Conservation (phyloP, 2,113 vertebrate species). For the Engraulis encrasicolus region DNA sequence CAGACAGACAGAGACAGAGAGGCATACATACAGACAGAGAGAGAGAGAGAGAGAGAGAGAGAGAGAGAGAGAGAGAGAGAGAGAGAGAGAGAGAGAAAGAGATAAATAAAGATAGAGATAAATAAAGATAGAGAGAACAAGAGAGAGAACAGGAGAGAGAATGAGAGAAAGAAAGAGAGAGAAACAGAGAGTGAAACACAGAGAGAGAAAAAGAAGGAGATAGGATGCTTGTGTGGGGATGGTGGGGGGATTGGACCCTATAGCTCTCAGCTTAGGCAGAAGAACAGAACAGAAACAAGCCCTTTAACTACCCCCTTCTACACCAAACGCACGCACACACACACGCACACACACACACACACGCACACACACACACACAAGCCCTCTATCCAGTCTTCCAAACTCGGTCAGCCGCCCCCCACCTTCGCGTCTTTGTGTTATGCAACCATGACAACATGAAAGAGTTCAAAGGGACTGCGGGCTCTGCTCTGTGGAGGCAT, state of each 20-base stretch:
- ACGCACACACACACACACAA: background rate
- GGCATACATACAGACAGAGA: too few species aligned
- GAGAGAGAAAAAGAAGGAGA: too few species aligned
- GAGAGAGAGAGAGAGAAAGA: too few species aligned
- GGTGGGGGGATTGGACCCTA: background rate
- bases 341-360: background rate
- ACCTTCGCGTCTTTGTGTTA: background rate
- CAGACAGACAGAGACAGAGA: too few species aligned
- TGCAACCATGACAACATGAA: constrained; percentile 17
- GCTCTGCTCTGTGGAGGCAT: constrained; percentile 15
- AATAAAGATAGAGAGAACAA: too few species aligned
- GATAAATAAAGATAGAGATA: too few species aligned
- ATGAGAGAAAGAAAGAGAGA: too few species aligned
- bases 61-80: too few species aligned
- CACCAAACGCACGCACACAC: background rate
- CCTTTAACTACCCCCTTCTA: background rate
- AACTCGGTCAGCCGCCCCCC: background rate
- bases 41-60: too few species aligned
- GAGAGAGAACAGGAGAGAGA: too few species aligned
- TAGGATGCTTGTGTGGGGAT: background rate
- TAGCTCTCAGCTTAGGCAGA: background rate
- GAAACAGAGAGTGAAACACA: too few species aligned
- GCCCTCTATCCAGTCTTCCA: background rate
- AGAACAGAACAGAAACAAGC: background rate
- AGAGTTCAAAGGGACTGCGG: constrained; percentile 16